Conservation (phyloP, 2,113 vertebrate species). For the Rattus norvegicus region DNA sequence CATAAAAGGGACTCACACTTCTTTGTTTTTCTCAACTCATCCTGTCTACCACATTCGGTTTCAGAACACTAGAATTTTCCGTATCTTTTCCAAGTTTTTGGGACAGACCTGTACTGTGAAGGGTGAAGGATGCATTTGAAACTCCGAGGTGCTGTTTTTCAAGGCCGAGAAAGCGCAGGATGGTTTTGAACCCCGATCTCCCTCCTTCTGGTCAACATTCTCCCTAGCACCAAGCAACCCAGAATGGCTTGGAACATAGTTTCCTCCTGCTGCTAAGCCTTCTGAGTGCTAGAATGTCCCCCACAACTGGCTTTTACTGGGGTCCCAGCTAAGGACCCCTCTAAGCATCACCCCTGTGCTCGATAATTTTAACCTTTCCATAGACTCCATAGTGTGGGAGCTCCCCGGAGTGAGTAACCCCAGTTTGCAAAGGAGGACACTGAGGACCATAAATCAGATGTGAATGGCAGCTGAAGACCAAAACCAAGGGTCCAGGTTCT, state of each 20-base stretch:
- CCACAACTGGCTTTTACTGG: neutral
- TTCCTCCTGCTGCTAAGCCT: neutral
- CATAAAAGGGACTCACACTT: neutral
- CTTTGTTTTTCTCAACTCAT: neutral
- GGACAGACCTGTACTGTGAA: neutral
- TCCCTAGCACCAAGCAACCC: neutral
- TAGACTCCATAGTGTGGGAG: neutral
- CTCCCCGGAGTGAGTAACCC: neutral
- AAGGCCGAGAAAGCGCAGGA: neutral
- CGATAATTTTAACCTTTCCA: neutral
- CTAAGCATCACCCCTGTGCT: neutral
- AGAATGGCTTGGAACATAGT: neutral
- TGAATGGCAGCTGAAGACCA: neutral
- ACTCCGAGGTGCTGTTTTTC: neutral
- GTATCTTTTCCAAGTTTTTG: neutral
- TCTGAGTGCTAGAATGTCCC: neutral
- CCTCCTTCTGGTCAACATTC: neutral
- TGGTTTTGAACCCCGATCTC: neutral
- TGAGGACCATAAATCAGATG: neutral
- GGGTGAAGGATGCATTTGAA: neutral
- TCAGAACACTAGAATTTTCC: neutral
- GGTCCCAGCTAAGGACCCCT: neutral
- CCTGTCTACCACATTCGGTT: neutral
- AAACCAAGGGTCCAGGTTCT: neutral
- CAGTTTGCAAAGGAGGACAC: neutral